Base-by-base conservation (phyloP, 2,888 invertebrate species). In the Hemaris fuciformis region DNA sequence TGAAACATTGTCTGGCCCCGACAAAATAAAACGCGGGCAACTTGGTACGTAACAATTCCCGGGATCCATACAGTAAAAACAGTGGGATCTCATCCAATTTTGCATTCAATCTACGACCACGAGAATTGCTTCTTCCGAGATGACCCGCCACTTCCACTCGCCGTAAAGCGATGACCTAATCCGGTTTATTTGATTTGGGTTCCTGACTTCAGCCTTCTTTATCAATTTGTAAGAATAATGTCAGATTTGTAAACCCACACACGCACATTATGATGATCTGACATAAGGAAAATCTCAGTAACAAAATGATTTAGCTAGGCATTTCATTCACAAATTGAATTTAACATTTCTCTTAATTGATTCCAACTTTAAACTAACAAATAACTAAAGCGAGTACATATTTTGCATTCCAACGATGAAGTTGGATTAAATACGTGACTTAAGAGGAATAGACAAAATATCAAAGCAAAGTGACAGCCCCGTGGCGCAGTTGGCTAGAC, bases 81-180 rank as follows among this genome's bases (percentile, higher is more conserved):
- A 86, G 84, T 85, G 81, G 85, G 87, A 85, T 86, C 88, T 90
- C 91, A 88, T 91, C 91, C 91, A 91, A 91, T 91, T 91, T 90
- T 91, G 90, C 91, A 91, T 91, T 90, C 90, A 91, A 91, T 91
- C 90, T 91, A 89, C 90, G 89, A 88, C 87, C 89, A 80, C 87
- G 85, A 84, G 89, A 89, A 91, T 91, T 83, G 90, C 89, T 89
- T 85, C 88, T 86, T 87, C 80, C 79, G 85, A 91, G 91, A 91
- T 91, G 90, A 89, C 91, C 91, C 89, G 87, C 85, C 89, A 87
- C 85, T 89, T 89, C 87, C 82, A 83, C 82, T 84, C 82, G 87
- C 84, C 83, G 87, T 91, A 91, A 91, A 91, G 85, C 87, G 89
- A 89, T 91, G 89, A 90, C 90, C 90, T 89, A 89, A 91, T 91